These are phyloP conservation scores for Metaphire vulgaris DNA, from an alignment of 1,140 invertebrate species.

Conservation along the genomic window DNA sequence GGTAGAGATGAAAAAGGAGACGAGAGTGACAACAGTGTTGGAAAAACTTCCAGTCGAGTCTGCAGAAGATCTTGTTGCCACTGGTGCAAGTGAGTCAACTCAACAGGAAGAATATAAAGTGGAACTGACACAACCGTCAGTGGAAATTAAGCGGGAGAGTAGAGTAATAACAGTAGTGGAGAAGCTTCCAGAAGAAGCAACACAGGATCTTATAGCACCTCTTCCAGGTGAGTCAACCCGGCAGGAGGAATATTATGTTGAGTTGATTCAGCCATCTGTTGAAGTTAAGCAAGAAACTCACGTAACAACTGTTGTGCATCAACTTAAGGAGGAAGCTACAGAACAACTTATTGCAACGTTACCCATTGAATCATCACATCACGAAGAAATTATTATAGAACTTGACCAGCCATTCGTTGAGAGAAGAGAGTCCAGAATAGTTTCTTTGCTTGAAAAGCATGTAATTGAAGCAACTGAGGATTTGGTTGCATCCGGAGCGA, in stretches of 20 bases:
- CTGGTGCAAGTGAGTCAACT: slow-evolving; percentile 10
- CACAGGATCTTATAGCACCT: slow-evolving; percentile 11
- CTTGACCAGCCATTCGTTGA: slow-evolving; percentile 5
- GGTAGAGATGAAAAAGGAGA: slow-evolving; percentile 21
- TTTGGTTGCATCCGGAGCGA: not conserved
- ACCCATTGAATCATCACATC: not conserved
- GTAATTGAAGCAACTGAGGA: not conserved
- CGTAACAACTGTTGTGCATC: not conserved
- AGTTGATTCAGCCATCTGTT: slow-evolving; percentile 14
- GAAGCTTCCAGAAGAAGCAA: slow-evolving; percentile 6
- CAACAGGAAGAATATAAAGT: slow-evolving; percentile 26
- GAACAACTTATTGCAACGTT: slow-evolving; percentile 8
- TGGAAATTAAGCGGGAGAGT: slow-evolving; percentile 12
- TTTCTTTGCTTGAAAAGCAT: not conserved
- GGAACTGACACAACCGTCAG: slow-evolving; percentile 16
- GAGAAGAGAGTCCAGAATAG: not conserved
- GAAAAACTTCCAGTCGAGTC: slow-evolving; percentile 15
- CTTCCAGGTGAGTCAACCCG: not conserved
- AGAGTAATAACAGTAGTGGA: slow-evolving; percentile 11
- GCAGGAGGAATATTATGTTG: not conserved
- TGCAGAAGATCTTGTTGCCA: not conserved
- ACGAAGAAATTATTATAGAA: slow-evolving; percentile 13
- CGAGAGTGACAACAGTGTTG: slow-evolving; percentile 3
- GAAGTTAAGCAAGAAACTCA: slow-evolving; percentile 3
- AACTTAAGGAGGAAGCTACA: slow-evolving; percentile 12